Percentiles rank a stretch among this genome's conserved stretches.
Conservation (phyloP, 2,113 vertebrate species). For the Neodon shergylaensis region DNA sequence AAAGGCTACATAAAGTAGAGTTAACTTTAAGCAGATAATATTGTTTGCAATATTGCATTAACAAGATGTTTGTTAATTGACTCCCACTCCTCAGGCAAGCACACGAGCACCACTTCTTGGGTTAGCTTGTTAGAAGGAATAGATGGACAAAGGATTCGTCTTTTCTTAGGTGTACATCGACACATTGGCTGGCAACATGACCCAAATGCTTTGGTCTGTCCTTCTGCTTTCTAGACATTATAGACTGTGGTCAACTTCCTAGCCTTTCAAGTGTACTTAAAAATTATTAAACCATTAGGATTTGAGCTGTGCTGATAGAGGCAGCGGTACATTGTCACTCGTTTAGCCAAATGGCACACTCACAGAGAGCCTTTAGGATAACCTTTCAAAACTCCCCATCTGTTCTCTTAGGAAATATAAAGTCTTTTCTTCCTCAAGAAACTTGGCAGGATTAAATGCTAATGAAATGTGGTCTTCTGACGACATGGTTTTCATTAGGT, state of each 20-base stretch:
- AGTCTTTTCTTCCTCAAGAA: not conserved
- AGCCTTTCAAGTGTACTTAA: not conserved
- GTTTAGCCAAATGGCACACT: not conserved
- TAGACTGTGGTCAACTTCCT: not conserved
- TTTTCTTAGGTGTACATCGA: not conserved
- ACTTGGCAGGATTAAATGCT: no score
- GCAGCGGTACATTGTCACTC: not conserved
- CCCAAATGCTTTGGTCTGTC: not conserved
- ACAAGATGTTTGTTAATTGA: not conserved
- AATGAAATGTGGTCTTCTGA: not conserved
- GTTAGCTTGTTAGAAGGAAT: conserved; percentile 31
- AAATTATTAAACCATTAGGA: not conserved
- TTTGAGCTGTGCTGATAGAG: not conserved
- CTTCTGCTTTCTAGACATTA: not conserved
- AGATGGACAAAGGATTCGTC: not conserved
- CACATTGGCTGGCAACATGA: not conserved
- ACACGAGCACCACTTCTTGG: not conserved
- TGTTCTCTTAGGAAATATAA: not conserved
- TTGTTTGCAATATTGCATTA: not conserved
- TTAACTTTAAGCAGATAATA: not conserved
- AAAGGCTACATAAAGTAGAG: not conserved
- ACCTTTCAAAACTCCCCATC: not conserved
- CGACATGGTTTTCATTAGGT: not conserved
- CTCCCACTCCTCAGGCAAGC: not conserved
- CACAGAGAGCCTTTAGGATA: not conserved